Base-by-base conservation (phyloP, 2,797 vertebrate species). In the Oreonectes daqikongensis region DNA sequence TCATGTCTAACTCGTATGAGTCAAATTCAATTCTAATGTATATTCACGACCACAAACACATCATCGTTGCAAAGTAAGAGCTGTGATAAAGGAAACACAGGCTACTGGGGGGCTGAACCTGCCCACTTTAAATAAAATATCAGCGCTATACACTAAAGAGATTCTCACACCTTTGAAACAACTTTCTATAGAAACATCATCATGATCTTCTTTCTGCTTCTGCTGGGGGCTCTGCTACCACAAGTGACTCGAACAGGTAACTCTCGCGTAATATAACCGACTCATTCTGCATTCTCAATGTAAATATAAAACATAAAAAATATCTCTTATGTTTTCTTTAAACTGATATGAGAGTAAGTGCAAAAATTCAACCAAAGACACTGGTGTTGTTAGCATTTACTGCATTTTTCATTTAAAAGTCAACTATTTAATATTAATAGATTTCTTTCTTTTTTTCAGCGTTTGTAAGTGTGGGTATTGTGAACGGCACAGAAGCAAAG, bases 401-500 rank as follows among this genome's bases (percentile, higher is more conserved):
- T 35, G 35, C 8, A 35, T 35, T 35, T 35, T 8, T 35, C 8
- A 32, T 9, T 35, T 35, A 35, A 35, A 9, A n/a, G n/a, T n/a
- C 32, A 9, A 35, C 8, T 8, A 35, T 35, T 35, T n/a, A n/a
- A n/a, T n/a, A n/a, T 35, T 8, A 9, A 35, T 5, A 35, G 35
- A 35, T 35, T 5, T 9, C 17, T 55, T 2, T 12, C n/a, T 10
- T 26, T 60, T 10, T 67, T 12, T 20, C 66, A 86, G 86, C 11
- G 78, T 79, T 40, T 46, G 42, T 86, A 71, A 60, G 35, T 20
- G 52, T 68, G 82, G 82, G 59, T 22, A 86, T 87, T 10, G 64
- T 87, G 26, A 84, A 83, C 20, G 86, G 85, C 59, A 66, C 48
- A 2, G 69, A 80, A 24, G 75, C 60, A 2, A 74, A 4, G 38